Base-by-base conservation (phyloP, 2,113 vertebrate genomes). In the Setophaga petechia region DNA sequence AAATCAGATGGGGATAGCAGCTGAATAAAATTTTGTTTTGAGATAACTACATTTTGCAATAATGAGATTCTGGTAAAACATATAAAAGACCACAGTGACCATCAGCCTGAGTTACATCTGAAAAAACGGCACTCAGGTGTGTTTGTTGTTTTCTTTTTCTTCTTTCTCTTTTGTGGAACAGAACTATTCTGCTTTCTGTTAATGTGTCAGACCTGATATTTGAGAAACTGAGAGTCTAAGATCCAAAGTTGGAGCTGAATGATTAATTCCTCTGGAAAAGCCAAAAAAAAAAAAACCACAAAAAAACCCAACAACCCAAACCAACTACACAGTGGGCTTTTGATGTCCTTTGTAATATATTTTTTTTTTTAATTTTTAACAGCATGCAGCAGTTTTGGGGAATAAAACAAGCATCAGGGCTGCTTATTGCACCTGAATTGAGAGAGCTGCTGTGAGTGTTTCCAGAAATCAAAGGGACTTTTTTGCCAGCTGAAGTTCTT, bases 301-400 rank as follows among this genome's bases (percentile, higher is more conserved):
- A 13, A 14, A 14, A 15, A 39, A 39, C 11, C 10, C 37, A 39
- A 39, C 11, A 20, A 17, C 28, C 8, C 41, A n/a, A 62, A n/a
- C 1, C 5, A 69, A 15, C 1, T 51, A 19, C 19, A 41, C 21
- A 31, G 10, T 2, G 47, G 10, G 4, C 1, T 87, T 77, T 67
- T 77, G 12, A 10, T 66, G 25, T 11, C 4, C 68, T 46, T 59
- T 66, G 9, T 15, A 47, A 7, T 31, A 9, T 62, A 35, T 62
- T 72, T 68, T 66, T 39, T 62, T 72, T 76, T 12, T 74, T 25
- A 27, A 37, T 87, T 84, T 83, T 83, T 33, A 43, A 16, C 15
- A 55, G 44, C 0, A 0, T 22, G n/a, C 7, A 58, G 18, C 10
- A 14, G 28, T 58, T 55, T 24, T 3, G 1, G 31, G 19, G 15